Evolutionary conservation across 2,113 vertebrate species (phyloP), one percentile per base, ranked within the genome.

Genomic region (Bungarus multicinctus): DNA sequence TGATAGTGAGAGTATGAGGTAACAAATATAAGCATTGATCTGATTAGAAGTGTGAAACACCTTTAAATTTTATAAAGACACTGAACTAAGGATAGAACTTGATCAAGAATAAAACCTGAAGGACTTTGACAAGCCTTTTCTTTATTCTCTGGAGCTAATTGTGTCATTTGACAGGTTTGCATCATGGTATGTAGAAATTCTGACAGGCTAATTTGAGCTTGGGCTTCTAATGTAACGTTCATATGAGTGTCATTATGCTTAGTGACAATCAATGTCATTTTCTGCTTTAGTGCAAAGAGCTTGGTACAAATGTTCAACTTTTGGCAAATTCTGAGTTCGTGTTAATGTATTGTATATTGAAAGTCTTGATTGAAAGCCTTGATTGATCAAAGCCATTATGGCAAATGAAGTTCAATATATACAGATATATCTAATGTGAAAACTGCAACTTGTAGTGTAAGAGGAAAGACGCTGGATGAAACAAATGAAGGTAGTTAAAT

Each of bases 201-300:
- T 97, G 97, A 98, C 97, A 97, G 96, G 93, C 96, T 98, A 97
- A 98, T 98, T 96, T 96, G 94, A 97, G 96, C 97, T 95, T 97
- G 92, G 74, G 92, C 91, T 96, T 97, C 96, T 96, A 93, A 60
- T 95, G 96, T 97, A 95, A 97, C 92, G 95, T 95, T 90, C 95
- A 94, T 97, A 95, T 11, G 14, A 90, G 94, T 74, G 92, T 96
- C 95, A 96, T 97, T 97, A 96, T 93, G 96, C 96, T 96, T 97
- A 96, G 96, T 97, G 98, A 97, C 98, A 97, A 96, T 97, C 97
- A 95, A 96, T 96, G 97, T 97, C 97, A 96, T 96, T 97, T 97
- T 95, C 96, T 95, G 81, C 95, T 97, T 95, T 95, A 96, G 96
- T 95, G 96, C 91, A 93, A 95, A 91, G 90, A 91, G 94, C 91